Percentiles rank a stretch among this genome's conserved stretches.
Evolutionary conservation across 2,113 vertebrate genomes (phyloP).

Genomic region (Crotalus tigris): DNA sequence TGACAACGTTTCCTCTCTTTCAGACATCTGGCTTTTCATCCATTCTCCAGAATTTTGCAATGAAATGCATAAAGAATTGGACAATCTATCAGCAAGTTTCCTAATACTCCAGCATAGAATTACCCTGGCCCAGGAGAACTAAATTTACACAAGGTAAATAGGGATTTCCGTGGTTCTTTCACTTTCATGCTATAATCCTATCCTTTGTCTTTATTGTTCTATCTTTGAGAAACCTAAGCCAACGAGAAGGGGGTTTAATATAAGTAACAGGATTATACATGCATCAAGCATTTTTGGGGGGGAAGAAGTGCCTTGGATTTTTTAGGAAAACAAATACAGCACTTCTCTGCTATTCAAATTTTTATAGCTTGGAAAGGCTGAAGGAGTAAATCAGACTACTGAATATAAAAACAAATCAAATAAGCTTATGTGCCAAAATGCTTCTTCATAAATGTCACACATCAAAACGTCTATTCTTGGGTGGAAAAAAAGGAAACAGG

Average conservation of each 20-base stretch:
- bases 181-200: not conserved
- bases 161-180: not conserved
- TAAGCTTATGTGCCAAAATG: not conserved
- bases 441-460: not conserved
- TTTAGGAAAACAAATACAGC: not conserved
- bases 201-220: not conserved
- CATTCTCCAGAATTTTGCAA: not conserved
- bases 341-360: not conserved
- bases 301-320: not conserved
- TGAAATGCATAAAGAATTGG: not conserved
- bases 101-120: not conserved
- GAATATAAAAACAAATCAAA: not conserved
- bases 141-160: not conserved
- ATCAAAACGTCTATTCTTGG: not conserved
- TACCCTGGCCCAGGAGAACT: not conserved
- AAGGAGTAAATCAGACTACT: not conserved
- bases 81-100: not conserved
- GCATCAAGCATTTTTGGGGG: not conserved
- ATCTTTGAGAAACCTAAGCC: not conserved
- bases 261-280: not conserved
- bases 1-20: not conserved
- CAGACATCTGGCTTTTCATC: not conserved
- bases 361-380: not conserved
- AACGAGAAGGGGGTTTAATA: not conserved
- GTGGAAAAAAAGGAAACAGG: not conserved